phyloP scores from a whole-genome alignment of 2,113 vertebrate species.

The Aegypius monachus region DNA sequence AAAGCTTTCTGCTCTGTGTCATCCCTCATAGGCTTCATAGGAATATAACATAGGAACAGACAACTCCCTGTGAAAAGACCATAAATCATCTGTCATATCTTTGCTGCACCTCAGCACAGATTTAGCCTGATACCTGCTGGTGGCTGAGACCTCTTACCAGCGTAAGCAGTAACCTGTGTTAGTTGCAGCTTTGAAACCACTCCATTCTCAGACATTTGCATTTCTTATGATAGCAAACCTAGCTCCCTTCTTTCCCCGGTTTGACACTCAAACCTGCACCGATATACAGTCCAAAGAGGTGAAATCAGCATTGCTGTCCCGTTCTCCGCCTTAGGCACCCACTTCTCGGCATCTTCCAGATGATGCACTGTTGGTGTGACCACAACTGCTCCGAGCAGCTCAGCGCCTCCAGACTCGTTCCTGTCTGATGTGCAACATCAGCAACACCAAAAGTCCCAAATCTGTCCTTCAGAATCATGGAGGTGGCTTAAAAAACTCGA shows the following conservation, averaged over 20 bases:
- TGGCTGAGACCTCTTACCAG: not conserved
- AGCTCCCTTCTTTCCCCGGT: not conserved
- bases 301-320: not conserved
- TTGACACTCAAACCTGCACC: not conserved
- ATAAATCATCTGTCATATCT: not conserved
- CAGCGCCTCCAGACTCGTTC: not conserved
- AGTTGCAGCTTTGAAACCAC: not conserved
- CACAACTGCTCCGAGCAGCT: not conserved
- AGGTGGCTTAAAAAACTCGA: not conserved
- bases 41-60: not conserved
- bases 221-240: not conserved
- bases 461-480: not conserved
- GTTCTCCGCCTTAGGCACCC: not conserved
- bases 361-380: not conserved
- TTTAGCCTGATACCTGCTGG: not conserved
- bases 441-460: not conserved
- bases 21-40: not conserved
- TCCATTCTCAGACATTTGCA: not conserved
- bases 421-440: not conserved
- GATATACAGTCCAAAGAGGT: not conserved
- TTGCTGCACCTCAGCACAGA: not conserved
- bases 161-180: not conserved
- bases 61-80: not conserved
- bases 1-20: not conserved
- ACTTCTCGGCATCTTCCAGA: not conserved